Percentiles rank a stretch among this genome's conserved stretches.
Conservation (phyloP, 2,888 invertebrate species). For the Pegoplata infirma region DNA sequence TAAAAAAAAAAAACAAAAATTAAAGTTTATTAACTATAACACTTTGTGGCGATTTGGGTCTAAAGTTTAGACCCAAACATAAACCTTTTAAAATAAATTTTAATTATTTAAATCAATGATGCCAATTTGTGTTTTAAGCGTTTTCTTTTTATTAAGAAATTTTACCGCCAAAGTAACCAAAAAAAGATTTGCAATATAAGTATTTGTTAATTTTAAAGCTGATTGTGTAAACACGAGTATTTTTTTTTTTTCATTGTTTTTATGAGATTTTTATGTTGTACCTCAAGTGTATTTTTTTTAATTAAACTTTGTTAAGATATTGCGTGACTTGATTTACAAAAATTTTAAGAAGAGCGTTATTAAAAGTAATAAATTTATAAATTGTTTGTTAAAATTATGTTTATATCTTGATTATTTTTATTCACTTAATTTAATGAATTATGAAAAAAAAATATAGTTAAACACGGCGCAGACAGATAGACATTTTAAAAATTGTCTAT, state of each 20-base stretch:
- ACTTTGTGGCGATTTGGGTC: background rate
- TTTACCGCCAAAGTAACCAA: background rate
- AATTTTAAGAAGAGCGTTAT: constrained; percentile 26
- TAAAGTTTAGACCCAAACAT: too few species aligned
- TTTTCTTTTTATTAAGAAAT: background rate
- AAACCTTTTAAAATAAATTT: constrained; percentile 19
- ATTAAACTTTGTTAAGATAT: constrained; percentile 37
- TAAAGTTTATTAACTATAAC: background rate
- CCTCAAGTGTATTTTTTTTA: constrained; percentile 15
- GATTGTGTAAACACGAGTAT: constrained; percentile 3
- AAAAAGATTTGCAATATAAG: constrained; percentile 1
- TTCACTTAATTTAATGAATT: too few species aligned
- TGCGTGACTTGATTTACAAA: constrained; percentile 48
- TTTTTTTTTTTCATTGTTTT: background rate
- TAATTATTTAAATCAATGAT: background rate
- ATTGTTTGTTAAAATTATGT: constrained; percentile 29
- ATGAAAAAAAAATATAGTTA: background rate
- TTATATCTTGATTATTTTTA: constrained; percentile 41
- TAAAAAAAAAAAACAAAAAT: background rate
- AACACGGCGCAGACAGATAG: background rate
- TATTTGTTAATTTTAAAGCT: background rate
- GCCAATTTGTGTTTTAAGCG: background rate
- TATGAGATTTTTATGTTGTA: constrained; percentile 3
- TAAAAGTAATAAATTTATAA: constrained; percentile 38
- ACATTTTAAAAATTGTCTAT: background rate